Evolutionary conservation across 1,140 invertebrate genomes (phyloP).

Genomic region (Lordiphosa clarofinis): DNA sequence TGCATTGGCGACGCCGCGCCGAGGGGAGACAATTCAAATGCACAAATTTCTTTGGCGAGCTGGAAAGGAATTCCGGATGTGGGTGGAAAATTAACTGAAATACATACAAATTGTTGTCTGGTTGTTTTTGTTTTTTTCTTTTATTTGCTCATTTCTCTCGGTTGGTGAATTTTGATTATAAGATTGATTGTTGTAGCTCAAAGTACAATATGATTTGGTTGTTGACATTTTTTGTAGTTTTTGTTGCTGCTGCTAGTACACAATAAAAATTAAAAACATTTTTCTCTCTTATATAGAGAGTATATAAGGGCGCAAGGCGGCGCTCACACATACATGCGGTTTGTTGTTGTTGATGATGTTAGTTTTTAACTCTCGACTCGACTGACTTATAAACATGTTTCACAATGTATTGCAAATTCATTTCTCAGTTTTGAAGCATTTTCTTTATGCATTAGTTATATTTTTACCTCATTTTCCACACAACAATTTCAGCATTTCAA

Average conservation of each 20-base stretch:
- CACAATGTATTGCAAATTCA: constrained; percentile 73
- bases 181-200: constrained; percentile 59
- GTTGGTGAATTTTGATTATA: constrained; percentile 75
- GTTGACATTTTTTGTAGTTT: constrained; percentile 23
- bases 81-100: constrained; percentile 35
- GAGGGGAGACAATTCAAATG: constrained; percentile 75
- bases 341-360: constrained; percentile 45
- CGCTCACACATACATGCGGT: constrained; percentile 71
- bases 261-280: background rate
- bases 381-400: constrained; percentile 78
- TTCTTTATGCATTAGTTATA: constrained; percentile 48
- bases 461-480: constrained; percentile 79
- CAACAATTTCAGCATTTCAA: constrained; percentile 75
- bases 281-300: constrained; percentile 9
- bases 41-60: constrained; percentile 54
- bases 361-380: constrained; percentile 59
- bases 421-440: constrained; percentile 61
- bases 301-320: constrained; percentile 59
- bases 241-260: constrained; percentile 3
- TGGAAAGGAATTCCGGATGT: constrained; percentile 48
- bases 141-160: constrained; percentile 71
- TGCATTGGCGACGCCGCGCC: constrained; percentile 23
- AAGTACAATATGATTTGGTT: constrained; percentile 48
- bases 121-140: constrained; percentile 59
- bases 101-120: constrained; percentile 63